These are phyloP conservation scores for Nephotettix cincticeps DNA, from an alignment of 1,140 invertebrate species.

Conservation along the genomic window DNA sequence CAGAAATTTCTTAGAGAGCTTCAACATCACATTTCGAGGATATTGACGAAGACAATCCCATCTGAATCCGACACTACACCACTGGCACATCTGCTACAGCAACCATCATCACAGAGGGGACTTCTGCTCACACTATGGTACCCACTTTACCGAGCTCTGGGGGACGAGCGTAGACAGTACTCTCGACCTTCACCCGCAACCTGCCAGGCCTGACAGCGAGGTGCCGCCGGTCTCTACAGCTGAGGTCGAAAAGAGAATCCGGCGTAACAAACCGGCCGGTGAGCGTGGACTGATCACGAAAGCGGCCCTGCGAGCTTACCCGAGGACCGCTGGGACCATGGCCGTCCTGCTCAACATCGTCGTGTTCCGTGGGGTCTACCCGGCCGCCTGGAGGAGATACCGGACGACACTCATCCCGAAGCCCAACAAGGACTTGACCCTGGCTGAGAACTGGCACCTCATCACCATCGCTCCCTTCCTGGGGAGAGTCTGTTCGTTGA, in stretches of 20 bases:
- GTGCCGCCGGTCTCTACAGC: not conserved
- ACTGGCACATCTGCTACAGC: not conserved
- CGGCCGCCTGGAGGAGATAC: conserved; percentile 32
- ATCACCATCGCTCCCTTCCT: conserved; percentile 38
- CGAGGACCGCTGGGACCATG: not conserved
- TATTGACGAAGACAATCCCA: too few species aligned
- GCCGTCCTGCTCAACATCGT: conserved; percentile 31
- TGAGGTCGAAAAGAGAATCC: not conserved
- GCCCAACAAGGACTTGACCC: conserved; percentile 25
- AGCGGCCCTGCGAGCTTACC: too few species aligned
- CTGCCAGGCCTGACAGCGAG: not conserved
- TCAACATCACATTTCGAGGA: too few species aligned
- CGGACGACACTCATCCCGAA: conserved; percentile 41
- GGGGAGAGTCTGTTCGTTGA: conserved; percentile 15
- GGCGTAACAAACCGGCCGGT: not conserved
- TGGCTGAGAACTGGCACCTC: conserved; percentile 35
- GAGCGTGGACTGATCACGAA: too few species aligned
- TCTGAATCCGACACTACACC: too few species aligned
- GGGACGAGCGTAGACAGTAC: not conserved
- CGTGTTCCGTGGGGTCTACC: not conserved
- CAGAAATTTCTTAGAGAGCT: too few species aligned
- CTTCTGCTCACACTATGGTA: too few species aligned
- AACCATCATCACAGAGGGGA: not conserved
- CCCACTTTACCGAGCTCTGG: not conserved
- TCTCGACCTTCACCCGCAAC: not conserved